A percentile compares a stretch with the other conserved stretches of the same genome.
Evolutionary conservation across 2,888 invertebrate genomes (phyloP).

Genomic region (Melikaiella ostensackeni): DNA sequence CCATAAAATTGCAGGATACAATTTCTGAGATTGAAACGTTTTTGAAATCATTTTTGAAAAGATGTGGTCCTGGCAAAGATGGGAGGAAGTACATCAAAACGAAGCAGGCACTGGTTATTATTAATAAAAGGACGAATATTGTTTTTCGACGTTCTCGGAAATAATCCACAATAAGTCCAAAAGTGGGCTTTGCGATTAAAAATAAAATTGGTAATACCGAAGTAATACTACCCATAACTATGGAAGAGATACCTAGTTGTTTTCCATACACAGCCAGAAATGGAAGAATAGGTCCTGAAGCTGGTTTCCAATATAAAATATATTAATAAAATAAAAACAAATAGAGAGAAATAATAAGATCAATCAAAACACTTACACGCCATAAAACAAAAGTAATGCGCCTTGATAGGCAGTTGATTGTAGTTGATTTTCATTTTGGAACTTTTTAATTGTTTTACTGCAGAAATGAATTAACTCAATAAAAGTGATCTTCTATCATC

Average conservation of each 20-base stretch:
- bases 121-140: slow-evolving; percentile 84
- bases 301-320: slow-evolving; percentile 76
- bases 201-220: slow-evolving; percentile 87
- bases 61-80: slow-evolving; percentile 59
- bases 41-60: slow-evolving; percentile 55
- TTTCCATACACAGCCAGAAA: slow-evolving; percentile 88
- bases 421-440: slow-evolving; percentile 81
- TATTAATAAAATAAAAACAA: slow-evolving; percentile 40
- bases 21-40: slow-evolving; percentile 56
- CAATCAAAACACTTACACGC: slow-evolving; percentile 81
- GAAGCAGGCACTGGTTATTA: slow-evolving; percentile 83
- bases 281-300: slow-evolving; percentile 89
- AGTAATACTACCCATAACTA: slow-evolving; percentile 87
- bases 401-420: slow-evolving; percentile 88
- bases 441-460: neutral
- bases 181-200: slow-evolving; percentile 86
- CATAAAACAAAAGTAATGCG: slow-evolving; percentile 92
- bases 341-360: slow-evolving; percentile 53
- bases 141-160: slow-evolving; percentile 84
- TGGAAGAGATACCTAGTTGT: slow-evolving; percentile 86
- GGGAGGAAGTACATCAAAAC: slow-evolving; percentile 86
- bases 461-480: neutral
- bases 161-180: slow-evolving; percentile 87
- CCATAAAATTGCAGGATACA: slow-evolving; percentile 40
- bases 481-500: neutral